phyloP scores from a whole-genome alignment of 2,888 invertebrate genomes.

The Brachyptera putata region DNA sequence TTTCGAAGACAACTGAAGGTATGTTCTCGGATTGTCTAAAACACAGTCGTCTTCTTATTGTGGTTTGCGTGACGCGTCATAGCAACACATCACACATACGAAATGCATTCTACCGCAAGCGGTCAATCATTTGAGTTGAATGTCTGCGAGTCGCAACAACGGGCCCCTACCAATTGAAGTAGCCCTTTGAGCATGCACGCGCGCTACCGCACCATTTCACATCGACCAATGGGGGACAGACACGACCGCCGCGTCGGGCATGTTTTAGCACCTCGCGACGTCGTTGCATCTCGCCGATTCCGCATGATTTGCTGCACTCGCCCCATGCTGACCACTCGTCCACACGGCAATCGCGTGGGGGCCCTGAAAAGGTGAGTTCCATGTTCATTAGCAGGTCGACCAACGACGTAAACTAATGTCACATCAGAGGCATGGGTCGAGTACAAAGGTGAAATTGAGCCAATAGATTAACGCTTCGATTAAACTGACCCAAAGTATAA shows the following conservation, averaged over 20 bases:
- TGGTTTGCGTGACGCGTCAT: background rate
- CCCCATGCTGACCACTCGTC: conserved; percentile 85
- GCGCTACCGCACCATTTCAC: conserved; percentile 86
- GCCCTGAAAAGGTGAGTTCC: conserved; percentile 43
- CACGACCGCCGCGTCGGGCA: conserved; percentile 71
- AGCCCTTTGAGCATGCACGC: conserved; percentile 58
- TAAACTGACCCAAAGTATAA: too few relatives aligned
- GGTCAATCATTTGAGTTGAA: too few relatives aligned
- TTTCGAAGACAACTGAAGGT: too few relatives aligned
- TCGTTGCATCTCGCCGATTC: conserved; percentile 82
- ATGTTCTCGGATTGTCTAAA: conserved; percentile 2
- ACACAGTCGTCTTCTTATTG: conserved; percentile 5
- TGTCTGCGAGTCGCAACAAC: too few relatives aligned
- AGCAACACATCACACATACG: too few relatives aligned
- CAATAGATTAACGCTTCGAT: too few relatives aligned
- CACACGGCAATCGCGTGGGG: conserved; percentile 77
- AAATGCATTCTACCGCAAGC: too few relatives aligned
- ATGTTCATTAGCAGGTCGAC: too few relatives aligned
- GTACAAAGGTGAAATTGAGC: too few relatives aligned
- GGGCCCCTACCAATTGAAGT: conserved; percentile 62
- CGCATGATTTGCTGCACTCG: conserved; percentile 81
- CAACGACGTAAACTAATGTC: conserved; percentile 3
- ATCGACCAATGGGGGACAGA: conserved; percentile 79
- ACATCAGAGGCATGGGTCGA: background rate
- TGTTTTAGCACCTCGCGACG: conserved; percentile 72